Evolutionary conservation across 2,113 vertebrate species (phyloP).

Genomic region (Fregetta grallaria): DNA sequence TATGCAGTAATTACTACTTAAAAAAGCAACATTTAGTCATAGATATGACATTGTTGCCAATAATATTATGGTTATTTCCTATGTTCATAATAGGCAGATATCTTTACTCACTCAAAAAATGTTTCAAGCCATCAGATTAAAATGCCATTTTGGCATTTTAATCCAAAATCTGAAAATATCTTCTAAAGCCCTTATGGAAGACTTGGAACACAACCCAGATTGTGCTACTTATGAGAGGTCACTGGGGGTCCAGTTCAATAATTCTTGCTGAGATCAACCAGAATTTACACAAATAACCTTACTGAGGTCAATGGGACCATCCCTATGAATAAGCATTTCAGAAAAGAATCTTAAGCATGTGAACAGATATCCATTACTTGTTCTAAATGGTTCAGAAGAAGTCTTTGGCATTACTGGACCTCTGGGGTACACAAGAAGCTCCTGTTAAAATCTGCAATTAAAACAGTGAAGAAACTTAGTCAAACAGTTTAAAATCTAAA

Average conservation of each 20-base stretch:
- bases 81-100: neutral
- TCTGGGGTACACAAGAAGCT: neutral
- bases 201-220: conserved; percentile 30
- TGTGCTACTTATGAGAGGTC: conserved; percentile 24
- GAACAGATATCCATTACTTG: neutral
- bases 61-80: neutral
- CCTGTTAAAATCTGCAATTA: neutral
- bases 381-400: neutral
- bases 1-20: neutral
- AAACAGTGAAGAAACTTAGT: neutral
- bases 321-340: neutral
- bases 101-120: neutral
- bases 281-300: conserved; percentile 34
- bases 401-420: neutral
- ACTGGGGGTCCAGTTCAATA: neutral
- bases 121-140: conserved; percentile 33
- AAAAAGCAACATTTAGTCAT: neutral
- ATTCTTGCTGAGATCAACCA: conserved; percentile 19
- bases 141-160: conserved; percentile 49
- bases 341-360: neutral
- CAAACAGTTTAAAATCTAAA: neutral
- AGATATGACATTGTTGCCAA: neutral
- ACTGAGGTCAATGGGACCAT: neutral
- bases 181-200: conserved; percentile 32
- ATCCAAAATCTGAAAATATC: conserved; percentile 61